A percentile compares a stretch with the other conserved stretches of the same genome.
phyloP scores from a whole-genome alignment of 2,113 vertebrate species.

The Platanista minor region DNA sequence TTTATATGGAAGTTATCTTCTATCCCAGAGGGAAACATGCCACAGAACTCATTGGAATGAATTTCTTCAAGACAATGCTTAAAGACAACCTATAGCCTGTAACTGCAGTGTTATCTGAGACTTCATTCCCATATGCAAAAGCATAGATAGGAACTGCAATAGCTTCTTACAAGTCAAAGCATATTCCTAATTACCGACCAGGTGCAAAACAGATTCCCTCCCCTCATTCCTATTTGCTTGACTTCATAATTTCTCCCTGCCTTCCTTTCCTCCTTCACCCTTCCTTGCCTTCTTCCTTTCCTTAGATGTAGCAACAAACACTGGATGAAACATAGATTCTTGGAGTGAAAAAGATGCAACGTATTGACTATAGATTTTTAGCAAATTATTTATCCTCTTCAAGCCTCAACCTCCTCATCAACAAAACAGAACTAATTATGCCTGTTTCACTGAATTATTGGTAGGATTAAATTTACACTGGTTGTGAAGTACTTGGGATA shows the following conservation, averaged over 20 bases:
- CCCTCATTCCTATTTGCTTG: not conserved
- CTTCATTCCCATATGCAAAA: not conserved
- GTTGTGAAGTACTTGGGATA: not conserved
- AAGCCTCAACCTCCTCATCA: not conserved
- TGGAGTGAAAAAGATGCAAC: not conserved
- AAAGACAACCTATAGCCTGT: not conserved
- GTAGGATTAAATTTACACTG: not conserved
- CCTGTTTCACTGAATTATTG: not conserved
- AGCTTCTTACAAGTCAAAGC: not conserved
- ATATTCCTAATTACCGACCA: not conserved
- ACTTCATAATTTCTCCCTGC: not conserved
- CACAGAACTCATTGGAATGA: not conserved
- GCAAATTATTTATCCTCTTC: not conserved
- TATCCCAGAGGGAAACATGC: not conserved
- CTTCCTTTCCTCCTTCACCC: not conserved
- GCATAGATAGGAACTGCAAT: not conserved
- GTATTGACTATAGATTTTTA: not conserved
- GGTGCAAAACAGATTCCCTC: not conserved
- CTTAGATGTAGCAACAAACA: not conserved
- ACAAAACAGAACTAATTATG: not conserved
- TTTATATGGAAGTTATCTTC: not conserved
- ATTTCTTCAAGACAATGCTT: not conserved
- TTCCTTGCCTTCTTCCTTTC: not conserved
- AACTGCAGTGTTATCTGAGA: not conserved
- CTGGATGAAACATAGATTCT: not conserved